These are phyloP conservation scores for Nothocercus nigrocapillus DNA, from an alignment of 2,113 vertebrate species.

Conservation along the genomic window DNA sequence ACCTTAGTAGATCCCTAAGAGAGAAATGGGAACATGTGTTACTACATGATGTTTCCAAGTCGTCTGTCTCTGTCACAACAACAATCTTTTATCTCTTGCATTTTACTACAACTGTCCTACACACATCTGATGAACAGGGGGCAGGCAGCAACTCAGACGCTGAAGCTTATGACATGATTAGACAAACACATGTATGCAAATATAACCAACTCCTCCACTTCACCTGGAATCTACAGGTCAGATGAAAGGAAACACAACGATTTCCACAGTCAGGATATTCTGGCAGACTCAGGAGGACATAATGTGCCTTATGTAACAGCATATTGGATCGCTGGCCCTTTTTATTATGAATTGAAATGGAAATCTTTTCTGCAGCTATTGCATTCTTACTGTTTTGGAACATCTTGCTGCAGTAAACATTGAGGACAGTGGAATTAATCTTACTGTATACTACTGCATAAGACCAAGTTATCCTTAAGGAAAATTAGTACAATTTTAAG, in stretches of 20 bases:
- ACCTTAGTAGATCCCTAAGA: background rate
- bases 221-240: background rate
- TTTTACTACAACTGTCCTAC: background rate
- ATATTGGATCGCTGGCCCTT: fast-evolving
- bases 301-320: background rate
- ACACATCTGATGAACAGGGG: background rate
- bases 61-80: background rate
- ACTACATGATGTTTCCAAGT: background rate
- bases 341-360: background rate
- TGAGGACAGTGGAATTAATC: background rate
- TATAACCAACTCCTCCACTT: background rate
- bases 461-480: background rate
- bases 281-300: background rate
- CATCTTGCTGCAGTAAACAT: background rate
- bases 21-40: background rate
- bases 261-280: background rate
- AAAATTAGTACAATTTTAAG: background rate
- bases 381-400: background rate
- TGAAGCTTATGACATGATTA: background rate
- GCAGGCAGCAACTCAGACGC: background rate
- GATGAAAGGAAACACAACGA: background rate
- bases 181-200: background rate
- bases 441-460: background rate
- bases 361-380: background rate
- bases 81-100: background rate